phyloP scores from a whole-genome alignment of 2,797 vertebrate genomes.

The Scleropages formosus region DNA sequence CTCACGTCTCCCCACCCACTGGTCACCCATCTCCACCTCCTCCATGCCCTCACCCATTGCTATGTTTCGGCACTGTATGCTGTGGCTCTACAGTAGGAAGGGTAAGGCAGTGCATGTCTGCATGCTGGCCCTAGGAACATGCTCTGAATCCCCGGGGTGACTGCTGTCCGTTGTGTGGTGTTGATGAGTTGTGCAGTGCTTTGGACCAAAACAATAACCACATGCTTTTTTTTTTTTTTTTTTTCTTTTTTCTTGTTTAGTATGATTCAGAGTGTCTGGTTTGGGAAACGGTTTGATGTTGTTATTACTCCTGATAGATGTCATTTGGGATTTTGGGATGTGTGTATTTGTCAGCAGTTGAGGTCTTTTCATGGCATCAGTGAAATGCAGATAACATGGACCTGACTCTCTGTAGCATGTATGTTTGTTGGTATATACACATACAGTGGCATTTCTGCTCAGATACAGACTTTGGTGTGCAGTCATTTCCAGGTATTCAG shows the following conservation, averaged over 20 bases:
- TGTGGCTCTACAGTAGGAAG: constrained; percentile 98
- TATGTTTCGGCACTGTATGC: constrained; percentile 99
- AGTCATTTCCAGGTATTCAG: not conserved
- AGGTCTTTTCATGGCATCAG: too few species aligned
- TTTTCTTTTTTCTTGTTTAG: not conserved
- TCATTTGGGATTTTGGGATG: too few species aligned
- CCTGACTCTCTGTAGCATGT: too few species aligned
- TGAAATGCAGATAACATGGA: too few species aligned
- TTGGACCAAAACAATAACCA: too few species aligned
- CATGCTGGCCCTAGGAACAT: constrained; percentile 24
- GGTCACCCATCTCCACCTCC: constrained; percentile 62
- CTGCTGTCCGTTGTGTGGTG: not conserved
- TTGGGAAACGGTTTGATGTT: not conserved
- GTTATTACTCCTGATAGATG: too few species aligned
- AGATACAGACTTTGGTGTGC: too few species aligned
- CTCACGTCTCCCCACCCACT: constrained; percentile 58
- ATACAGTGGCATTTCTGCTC: too few species aligned
- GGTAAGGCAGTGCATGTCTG: constrained; percentile 79
- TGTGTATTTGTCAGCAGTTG: too few species aligned
- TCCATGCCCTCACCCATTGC: constrained; percentile 96
- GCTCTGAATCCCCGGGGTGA: not conserved
- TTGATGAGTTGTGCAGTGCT: not conserved
- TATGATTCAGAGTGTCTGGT: not conserved
- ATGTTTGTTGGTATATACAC: too few species aligned
- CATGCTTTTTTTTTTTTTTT: not conserved